Base-by-base conservation (phyloP, 2,113 vertebrate species). In the Paracanthobrama guichenoti region DNA sequence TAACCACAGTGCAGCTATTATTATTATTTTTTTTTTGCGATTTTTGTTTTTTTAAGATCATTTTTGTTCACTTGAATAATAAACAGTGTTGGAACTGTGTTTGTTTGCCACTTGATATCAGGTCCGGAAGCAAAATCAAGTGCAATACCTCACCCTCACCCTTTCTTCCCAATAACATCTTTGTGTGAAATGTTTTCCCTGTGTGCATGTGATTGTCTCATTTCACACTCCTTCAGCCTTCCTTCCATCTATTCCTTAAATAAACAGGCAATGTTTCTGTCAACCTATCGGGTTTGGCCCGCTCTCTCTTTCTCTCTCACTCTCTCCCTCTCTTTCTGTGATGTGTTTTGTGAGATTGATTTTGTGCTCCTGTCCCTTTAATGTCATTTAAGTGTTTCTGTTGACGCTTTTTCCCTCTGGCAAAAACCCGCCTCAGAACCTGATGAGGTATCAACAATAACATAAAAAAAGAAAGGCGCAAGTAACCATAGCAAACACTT, bases 321-420 rank as follows among this genome's bases (percentile, higher is more conserved):
- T 66, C 59, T 35, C 59, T 35, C 62, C 20, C 59, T 48, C 46
- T 64, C 72, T 77, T 28, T 84, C 11, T 71, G 6, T 80, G 77
- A 48, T 62, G 50, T 64, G 59, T 66, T 80, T 20, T 53, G 66
- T 57, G 78, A 81, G 77, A 84, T 87, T 76, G 82, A 87, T 84
- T 87, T 44, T 31, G 62, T 46, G 53, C 71, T 10, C 31, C 82
- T 78, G 69, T 53, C 71, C 78, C 59, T 87, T 84, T 84, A 87
- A 87, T 84, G 71, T 73, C 48, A 72, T 81, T 87, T 87, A 84
- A 84, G 39, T 87, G 53, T 75, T 81, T 81, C 84, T 86, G 71
- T 81, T 28, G 72, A 71, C 9, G 22, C 59, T 62, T 55, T 66
- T 55, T 64, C 14, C 42, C 13, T 73, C 64, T 57, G 48, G 35